Conservation (phyloP, 2,888 invertebrate genomes). For the Euclidia mi region DNA sequence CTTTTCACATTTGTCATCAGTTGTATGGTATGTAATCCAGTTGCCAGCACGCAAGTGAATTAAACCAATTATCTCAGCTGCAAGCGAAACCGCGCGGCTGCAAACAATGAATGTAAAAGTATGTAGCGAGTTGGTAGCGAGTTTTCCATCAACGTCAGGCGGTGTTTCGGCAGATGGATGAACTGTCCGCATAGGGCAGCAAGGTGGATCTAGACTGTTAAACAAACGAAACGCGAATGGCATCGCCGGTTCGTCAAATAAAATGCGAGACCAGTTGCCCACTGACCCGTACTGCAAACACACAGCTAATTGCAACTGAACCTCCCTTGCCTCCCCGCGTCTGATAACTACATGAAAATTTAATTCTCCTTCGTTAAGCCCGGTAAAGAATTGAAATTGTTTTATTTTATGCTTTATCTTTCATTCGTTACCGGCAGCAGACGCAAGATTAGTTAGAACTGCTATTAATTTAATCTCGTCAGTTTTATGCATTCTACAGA, state of each 20-base stretch:
- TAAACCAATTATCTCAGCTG: conserved; percentile 6
- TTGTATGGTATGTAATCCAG: too few species aligned
- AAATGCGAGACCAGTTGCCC: conserved; percentile 43
- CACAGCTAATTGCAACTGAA: conserved; percentile 62
- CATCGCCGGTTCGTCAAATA: conserved; percentile 63
- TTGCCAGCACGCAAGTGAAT: background rate
- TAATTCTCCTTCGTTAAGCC: conserved; percentile 35
- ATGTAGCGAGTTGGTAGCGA: conserved; percentile 35
- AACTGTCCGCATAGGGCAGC: conserved; percentile 37
- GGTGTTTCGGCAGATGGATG: conserved; percentile 44
- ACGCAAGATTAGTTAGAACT: conserved; percentile 4
- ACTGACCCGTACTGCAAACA: conserved; percentile 56
- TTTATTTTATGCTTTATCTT: conserved; percentile 12
- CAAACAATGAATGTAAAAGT: background rate
- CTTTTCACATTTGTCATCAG: too few species aligned
- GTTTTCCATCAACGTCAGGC: conserved; percentile 54
- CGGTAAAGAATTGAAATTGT: conserved; percentile 15
- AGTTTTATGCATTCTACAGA: background rate
- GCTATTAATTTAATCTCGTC: conserved; percentile 1
- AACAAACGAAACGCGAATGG: conserved; percentile 58
- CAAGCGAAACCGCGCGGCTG: background rate
- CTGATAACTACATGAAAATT: conserved; percentile 45
- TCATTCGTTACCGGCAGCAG: background rate
- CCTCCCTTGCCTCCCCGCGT: conserved; percentile 30
- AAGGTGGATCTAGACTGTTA: conserved; percentile 61